Base-by-base conservation (phyloP, 2,888 invertebrate genomes). In the Drosophila subsilvestris region DNA sequence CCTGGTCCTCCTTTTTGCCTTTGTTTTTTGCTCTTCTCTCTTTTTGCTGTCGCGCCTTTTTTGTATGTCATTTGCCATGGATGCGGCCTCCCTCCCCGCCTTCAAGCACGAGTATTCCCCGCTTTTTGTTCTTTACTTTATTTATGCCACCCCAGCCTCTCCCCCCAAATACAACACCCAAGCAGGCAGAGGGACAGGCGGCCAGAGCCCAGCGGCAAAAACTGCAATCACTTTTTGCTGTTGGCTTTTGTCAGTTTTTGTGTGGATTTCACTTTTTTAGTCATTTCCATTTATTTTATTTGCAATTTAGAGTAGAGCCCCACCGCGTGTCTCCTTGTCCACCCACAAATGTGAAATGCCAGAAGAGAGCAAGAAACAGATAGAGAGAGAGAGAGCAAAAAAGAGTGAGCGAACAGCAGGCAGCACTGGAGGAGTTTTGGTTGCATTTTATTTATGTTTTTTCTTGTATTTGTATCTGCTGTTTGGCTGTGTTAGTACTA, bases 261-360 rank as follows among this genome's bases (percentile, higher is more conserved):
- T 57, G 44, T 10, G 61, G 53, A 42, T 53, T 63, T 63, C 56
- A 70, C 69, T 70, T 65, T 65, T 65, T 65, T 65, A 58, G 62
- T 49, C 47, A 59, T 69, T 63, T 73, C n/a, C 47, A 20, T 54
- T 47, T 63, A 69, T 49, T 70, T 70, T 69, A 65, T 65, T 65
- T 65, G 51, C 53, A 58, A 54, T 65, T 58, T 58, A 58, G 53
- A 65, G 44, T n/a, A 22, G 4, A 12, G 5, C 12, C 22, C 47
- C 3, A 12, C 12, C 14, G 2, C 32, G 32, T 32, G 32, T 32
- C 32, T 37, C 37, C 37, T 37, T 14, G 14, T 14, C 37, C 37
- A n/a, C n/a, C 37, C 37, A 37, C 37, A 7, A 37, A 37, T 37
- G 37, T 12, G 37, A 14, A 37, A 37, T 14, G 14, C 6, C 6